These are phyloP conservation scores for Sympetrum striolatum DNA, from an alignment of 2,888 invertebrate genomes.

Conservation along the genomic window DNA sequence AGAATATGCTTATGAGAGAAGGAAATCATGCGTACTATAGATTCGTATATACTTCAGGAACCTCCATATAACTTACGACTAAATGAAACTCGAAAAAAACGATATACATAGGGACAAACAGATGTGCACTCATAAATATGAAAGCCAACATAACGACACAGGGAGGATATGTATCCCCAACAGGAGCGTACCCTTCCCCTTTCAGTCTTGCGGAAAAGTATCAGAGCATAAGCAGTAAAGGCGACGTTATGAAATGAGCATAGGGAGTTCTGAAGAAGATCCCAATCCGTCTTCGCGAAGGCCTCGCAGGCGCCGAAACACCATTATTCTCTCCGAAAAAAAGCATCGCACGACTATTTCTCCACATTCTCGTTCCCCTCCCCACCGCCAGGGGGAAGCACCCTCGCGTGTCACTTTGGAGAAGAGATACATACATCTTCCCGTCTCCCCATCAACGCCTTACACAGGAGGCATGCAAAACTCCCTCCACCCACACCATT, in stretches of 20 bases:
- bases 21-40: no score
- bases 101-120: no score
- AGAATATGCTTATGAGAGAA: no score
- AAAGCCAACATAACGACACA: no score
- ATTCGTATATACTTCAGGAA: no score
- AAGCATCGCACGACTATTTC: neutral
- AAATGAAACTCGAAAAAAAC: no score
- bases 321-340: conserved; percentile 15
- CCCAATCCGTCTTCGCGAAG: neutral
- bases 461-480: neutral
- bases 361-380: neutral
- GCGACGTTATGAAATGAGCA: conserved; percentile 25
- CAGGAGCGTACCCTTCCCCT: no score
- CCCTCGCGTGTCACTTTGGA: neutral
- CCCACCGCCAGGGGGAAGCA: neutral
- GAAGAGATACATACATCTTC: neutral
- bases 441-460: neutral
- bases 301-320: neutral
- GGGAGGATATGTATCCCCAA: no score
- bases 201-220: neutral
- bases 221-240: neutral
- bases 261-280: neutral
- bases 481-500: neutral
- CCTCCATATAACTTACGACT: no score
- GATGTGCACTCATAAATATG: no score